Conservation (phyloP, 2,797 vertebrate species). For the Gymnocypris eckloni region DNA sequence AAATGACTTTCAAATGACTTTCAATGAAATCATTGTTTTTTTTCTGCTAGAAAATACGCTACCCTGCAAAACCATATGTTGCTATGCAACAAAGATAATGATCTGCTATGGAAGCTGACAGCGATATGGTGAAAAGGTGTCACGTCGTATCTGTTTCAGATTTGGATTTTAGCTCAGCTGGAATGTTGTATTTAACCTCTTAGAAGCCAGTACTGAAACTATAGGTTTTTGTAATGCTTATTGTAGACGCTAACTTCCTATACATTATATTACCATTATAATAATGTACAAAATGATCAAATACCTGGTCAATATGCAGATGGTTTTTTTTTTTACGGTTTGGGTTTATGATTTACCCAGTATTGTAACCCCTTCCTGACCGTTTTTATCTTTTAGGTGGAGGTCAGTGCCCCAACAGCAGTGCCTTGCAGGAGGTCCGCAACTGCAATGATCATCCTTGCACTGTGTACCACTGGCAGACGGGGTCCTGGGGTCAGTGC, state of each 20-base stretch:
- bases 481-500: slow-evolving; percentile 91
- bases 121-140: neutral
- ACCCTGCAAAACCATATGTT: neutral
- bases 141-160: neutral
- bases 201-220: neutral
- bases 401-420: slow-evolving; percentile 88
- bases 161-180: neutral
- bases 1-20: neutral
- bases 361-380: neutral
- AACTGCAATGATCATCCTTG: slow-evolving; percentile 96
- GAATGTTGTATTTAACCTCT: neutral
- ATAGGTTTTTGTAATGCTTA: neutral
- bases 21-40: too few relatives aligned
- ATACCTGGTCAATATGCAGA: too few relatives aligned
- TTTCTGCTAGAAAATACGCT: neutral
- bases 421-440: slow-evolving; percentile 88
- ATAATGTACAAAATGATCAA: neutral
- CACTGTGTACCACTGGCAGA: slow-evolving; percentile 98
- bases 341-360: neutral
- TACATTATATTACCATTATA: neutral
- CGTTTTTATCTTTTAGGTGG: slow-evolving; percentile 78
- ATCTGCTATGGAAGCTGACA: neutral
- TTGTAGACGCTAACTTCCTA: neutral
- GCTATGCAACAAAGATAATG: neutral
- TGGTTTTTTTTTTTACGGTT: neutral